Base-by-base conservation (phyloP, 2,888 invertebrate genomes). In the Ashinkailepas kermadecensis region DNA sequence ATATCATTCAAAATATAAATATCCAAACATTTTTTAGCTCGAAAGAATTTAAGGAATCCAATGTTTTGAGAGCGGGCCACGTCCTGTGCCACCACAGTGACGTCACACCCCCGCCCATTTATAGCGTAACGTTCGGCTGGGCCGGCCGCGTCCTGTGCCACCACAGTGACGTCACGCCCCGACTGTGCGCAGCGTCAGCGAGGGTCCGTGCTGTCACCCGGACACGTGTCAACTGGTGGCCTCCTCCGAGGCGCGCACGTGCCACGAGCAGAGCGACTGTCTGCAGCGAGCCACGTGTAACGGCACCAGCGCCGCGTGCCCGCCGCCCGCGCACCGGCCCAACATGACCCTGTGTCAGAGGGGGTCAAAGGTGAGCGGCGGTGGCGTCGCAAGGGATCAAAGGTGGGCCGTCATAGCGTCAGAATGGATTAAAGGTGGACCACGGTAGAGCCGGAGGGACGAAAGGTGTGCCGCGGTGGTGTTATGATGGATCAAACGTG, bases 141-240 rank as follows among this genome's bases (percentile, higher is more conserved):
- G 39, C 39, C 39, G 39, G 39, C 39, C 39, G n/a, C 39, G 39
- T 39, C 39, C 39, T 39, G 4, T 39, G 39, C 39, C 39, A 39
- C 39, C 39, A 4, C 59, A 11, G 59, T 59, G 59, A 11, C 15
- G 59, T 59, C 59, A 59, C 59, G 59, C 15, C 12, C 15, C 23
- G 0, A 8, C 82, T 82, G 82, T 82, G 86, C 90, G 85, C 89
- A 96, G 97, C 87, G 99, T 99, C 0, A 97, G 97, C 81, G 95
- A 99, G 90, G 99, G 99, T 12, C 98, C 97, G 56, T 99, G 99
- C 89, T 99, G 99, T 88, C 91, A 92, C 86, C 90, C 93, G 84
- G 91, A 91, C 83, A 90, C 91, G 62, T 97, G 97, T 87, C 90
- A 90, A 85, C 97, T 94, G 89, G 92, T 94, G 84, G 89, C 91